Evolutionary conservation across 2,113 vertebrate species (phyloP).

Genomic region (Mastomys natalensis): DNA sequence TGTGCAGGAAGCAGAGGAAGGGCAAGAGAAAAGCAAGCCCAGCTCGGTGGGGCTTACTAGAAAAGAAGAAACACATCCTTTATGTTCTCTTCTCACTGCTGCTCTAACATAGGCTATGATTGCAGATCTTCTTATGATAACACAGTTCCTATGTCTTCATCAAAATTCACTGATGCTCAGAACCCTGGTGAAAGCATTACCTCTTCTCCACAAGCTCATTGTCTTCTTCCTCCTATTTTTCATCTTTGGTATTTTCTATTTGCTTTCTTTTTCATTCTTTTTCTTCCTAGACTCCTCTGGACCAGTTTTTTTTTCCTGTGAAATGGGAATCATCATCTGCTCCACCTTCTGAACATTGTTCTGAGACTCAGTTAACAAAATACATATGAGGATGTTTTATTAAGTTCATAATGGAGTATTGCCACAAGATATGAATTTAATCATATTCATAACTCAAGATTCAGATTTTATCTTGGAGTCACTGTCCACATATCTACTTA

Average conservation of each 20-base stretch:
- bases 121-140: background rate
- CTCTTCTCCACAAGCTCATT: no score
- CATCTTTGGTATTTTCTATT: no score
- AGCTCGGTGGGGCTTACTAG: background rate
- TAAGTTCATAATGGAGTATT: no score
- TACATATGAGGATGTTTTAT: background rate
- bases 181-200: no score
- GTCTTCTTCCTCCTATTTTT: background rate
- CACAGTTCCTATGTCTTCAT: accelerated
- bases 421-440: background rate
- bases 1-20: background rate
- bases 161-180: background rate
- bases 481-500: background rate
- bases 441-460: background rate
- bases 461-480: background rate
- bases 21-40: background rate
- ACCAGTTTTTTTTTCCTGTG: background rate
- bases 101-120: background rate
- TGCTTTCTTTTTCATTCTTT: background rate
- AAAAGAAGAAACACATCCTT: background rate
- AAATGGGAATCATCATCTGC: background rate
- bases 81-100: accelerated
- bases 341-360: background rate
- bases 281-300: background rate
- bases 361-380: background rate